These are phyloP conservation scores for Fundulus diaphanus DNA, from an alignment of 2,797 vertebrate species.

Conservation along the genomic window DNA sequence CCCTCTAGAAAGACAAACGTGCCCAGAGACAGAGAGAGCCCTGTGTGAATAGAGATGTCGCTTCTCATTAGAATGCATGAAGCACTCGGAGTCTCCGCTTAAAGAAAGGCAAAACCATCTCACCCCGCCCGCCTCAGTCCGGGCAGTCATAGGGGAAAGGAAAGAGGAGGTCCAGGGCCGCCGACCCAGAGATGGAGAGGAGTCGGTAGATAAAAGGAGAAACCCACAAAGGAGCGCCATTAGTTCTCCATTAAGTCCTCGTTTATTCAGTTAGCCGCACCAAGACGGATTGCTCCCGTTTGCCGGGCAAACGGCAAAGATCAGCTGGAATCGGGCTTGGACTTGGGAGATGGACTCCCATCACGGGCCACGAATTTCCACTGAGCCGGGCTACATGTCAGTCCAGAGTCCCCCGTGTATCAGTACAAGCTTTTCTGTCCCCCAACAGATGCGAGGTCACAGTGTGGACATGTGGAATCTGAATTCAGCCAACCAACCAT, in stretches of 20 bases:
- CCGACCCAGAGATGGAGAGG: constrained; percentile 37
- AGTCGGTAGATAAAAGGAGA: constrained; percentile 15
- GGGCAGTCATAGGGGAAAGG: constrained; percentile 12
- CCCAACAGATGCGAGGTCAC: constrained; percentile 37
- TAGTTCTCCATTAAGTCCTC: constrained; percentile 47
- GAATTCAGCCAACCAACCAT: constrained; percentile 13
- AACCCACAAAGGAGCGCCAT: constrained; percentile 41
- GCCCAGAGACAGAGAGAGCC: constrained; percentile 56
- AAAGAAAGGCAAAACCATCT: constrained; percentile 61
- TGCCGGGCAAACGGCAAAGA: constrained; percentile 34
- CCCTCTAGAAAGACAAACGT: constrained; percentile 34
- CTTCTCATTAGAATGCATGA: constrained; percentile 75
- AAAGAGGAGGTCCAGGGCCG: constrained; percentile 33
- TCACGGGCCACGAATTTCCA: constrained; percentile 37
- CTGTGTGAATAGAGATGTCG: constrained; percentile 70
- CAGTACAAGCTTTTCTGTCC: constrained; percentile 26
- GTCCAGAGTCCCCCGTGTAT: constrained; percentile 40
- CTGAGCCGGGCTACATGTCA: constrained; percentile 43
- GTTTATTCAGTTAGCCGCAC: constrained; percentile 59
- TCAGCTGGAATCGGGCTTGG: constrained; percentile 20
- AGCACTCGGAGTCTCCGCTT: constrained; percentile 62
- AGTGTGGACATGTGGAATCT: constrained; percentile 25
- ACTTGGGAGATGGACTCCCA: constrained; percentile 14
- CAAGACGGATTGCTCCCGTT: constrained; percentile 43
- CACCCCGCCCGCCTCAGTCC: constrained; percentile 31